These are phyloP conservation scores for Clarias macrocephalus DNA, from an alignment of 2,113 vertebrate species.

Conservation along the genomic window DNA sequence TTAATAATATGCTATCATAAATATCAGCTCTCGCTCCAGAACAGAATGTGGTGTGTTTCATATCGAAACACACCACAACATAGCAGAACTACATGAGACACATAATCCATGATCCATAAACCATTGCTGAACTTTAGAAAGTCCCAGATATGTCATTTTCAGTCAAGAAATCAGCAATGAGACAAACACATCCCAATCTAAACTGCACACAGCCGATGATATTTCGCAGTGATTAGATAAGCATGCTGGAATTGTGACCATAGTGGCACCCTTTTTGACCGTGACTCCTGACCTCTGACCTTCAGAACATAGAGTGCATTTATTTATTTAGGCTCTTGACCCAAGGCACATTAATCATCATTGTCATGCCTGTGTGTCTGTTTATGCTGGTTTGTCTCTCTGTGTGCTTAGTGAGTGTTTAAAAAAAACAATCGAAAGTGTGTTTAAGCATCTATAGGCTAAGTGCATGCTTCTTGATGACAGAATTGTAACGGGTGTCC, in stretches of 20 bases:
- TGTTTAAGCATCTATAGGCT: constrained; percentile 16
- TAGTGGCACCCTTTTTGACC: constrained; percentile 44
- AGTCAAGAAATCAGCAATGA: not conserved
- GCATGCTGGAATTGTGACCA: constrained; percentile 37
- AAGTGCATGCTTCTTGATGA: constrained; percentile 39
- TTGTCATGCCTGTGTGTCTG: constrained; percentile 43
- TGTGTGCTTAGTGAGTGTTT: constrained; percentile 28
- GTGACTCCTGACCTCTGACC: constrained; percentile 43
- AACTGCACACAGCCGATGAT: constrained; percentile 15
- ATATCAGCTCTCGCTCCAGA: not conserved
- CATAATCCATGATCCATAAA: not conserved
- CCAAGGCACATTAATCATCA: constrained; percentile 51
- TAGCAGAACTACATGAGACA: not conserved
- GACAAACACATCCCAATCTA: not conserved
- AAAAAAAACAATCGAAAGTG: not conserved
- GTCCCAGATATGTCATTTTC: not conserved
- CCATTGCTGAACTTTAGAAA: not conserved
- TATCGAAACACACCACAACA: not conserved
- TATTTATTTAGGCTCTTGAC: constrained; percentile 47
- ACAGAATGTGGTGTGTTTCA: not conserved
- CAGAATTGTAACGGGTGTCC: constrained; percentile 18
- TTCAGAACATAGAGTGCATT: constrained; percentile 37
- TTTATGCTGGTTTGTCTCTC: constrained; percentile 29
- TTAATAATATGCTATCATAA: no score
- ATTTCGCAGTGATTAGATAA: constrained; percentile 34